Conservation (phyloP, 2,113 vertebrate genomes). For the Anser cygnoides region DNA sequence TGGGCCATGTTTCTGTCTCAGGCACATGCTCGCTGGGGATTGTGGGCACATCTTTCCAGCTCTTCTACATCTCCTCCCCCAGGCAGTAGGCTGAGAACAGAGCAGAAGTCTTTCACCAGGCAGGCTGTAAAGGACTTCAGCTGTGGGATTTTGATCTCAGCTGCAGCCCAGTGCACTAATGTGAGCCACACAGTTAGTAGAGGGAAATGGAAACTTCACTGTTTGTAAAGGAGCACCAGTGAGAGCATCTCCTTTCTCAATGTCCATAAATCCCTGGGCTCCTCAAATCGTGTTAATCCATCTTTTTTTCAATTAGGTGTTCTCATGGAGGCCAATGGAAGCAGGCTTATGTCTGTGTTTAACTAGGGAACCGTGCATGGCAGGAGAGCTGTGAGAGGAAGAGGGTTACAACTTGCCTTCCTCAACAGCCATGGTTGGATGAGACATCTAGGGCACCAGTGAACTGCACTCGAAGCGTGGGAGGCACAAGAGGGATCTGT, state of each 20-base stretch:
- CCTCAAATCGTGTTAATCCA: background rate
- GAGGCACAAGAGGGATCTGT: background rate
- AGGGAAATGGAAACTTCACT: background rate
- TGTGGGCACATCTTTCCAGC: background rate
- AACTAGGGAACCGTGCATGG: background rate
- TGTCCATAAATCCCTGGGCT: background rate
- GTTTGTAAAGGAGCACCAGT: background rate
- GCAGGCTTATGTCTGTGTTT: background rate
- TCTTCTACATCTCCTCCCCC: background rate
- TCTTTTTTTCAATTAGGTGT: background rate
- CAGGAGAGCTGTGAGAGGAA: rapidly evolving
- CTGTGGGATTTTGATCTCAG: background rate
- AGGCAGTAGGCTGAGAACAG: background rate
- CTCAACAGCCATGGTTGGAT: background rate
- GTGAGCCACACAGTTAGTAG: background rate
- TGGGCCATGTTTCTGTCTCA: background rate
- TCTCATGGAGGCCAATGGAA: background rate
- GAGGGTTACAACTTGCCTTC: background rate
- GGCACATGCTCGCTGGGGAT: rapidly evolving
- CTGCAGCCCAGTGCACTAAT: background rate
- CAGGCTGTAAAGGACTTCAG: background rate
- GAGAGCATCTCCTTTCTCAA: background rate
- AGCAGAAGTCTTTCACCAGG: background rate
- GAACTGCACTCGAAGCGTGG: rapidly evolving
- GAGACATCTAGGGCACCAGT: background rate